Evolutionary conservation across 30 jellyfish, hydroid and myxozoan species (phyloP).

Genomic region (Aurelia sp.): DNA sequence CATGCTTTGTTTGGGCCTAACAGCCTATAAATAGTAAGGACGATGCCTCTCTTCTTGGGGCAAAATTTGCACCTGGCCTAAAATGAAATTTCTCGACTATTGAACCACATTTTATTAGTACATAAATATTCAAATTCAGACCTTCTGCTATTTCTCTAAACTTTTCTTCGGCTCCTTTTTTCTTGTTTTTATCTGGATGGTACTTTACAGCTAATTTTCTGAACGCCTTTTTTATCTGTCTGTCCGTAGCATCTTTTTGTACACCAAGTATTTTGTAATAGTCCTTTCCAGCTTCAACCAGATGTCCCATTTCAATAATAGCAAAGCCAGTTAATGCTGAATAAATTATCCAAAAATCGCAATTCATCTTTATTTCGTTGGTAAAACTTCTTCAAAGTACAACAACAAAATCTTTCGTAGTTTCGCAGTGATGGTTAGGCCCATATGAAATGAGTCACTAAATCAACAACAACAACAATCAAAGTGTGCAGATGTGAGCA

Average conservation of each 20-base stretch:
- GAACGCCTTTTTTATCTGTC: constrained; percentile 92
- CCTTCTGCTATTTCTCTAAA: constrained; percentile 98
- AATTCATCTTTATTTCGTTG: constrained; percentile 43
- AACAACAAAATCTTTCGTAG: not conserved
- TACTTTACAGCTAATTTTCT: constrained; percentile 92
- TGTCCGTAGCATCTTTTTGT: constrained; percentile 81
- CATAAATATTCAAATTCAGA: not conserved
- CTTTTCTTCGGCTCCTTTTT: constrained; percentile 82
- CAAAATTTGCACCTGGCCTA: too few species aligned
- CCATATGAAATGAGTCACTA: not conserved
- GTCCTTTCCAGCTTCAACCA: constrained; percentile 83
- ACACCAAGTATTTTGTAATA: constrained; percentile 93
- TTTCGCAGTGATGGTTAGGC: not conserved
- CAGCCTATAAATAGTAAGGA: too few species aligned
- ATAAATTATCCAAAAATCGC: constrained; percentile 53
- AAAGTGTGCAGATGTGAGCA: not conserved
- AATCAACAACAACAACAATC: constrained; percentile 25
- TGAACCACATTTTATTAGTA: too few species aligned
- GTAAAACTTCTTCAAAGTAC: not conserved
- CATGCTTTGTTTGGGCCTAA: too few species aligned
- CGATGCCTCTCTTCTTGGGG: too few species aligned
- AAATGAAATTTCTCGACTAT: too few species aligned
- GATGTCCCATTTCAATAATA: constrained; percentile 28
- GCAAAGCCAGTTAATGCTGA: constrained; percentile 59
- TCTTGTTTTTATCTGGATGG: constrained; percentile 96